Evolutionary conservation across 2,888 invertebrate genomes (phyloP).

Genomic region (Globia sparganii): DNA sequence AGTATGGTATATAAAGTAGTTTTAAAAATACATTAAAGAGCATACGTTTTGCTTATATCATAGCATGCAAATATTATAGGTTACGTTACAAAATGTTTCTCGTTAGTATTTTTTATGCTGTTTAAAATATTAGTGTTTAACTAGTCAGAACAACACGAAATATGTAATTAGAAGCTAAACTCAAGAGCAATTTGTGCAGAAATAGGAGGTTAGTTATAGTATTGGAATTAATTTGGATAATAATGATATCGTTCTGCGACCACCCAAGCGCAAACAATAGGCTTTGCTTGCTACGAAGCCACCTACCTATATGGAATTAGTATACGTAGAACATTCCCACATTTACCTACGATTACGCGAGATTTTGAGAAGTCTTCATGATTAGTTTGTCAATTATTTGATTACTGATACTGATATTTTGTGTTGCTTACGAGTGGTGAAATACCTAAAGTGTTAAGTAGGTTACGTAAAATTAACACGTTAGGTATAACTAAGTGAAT

Average conservation of each 20-base stretch:
- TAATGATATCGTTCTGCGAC: conserved; percentile 28
- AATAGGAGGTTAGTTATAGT: conserved; percentile 16
- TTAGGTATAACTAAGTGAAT: background rate
- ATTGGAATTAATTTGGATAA: conserved; percentile 44
- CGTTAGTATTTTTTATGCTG: background rate
- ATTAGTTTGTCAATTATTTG: background rate
- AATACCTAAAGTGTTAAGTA: background rate
- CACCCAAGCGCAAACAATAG: conserved; percentile 35
- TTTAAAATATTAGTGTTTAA: background rate
- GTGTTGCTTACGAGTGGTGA: background rate
- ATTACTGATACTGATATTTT: background rate
- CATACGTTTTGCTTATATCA: too few species aligned
- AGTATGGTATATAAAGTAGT: too few species aligned
- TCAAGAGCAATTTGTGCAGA: conserved; percentile 20
- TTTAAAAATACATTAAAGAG: too few species aligned
- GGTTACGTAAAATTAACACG: background rate
- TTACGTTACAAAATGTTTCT: too few species aligned
- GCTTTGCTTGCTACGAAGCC: conserved; percentile 22
- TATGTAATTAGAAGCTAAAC: background rate
- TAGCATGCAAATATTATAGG: too few species aligned
- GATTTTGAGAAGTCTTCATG: background rate
- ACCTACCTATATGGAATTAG: conserved; percentile 23
- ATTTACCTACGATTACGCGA: conserved; percentile 6
- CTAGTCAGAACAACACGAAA: background rate
- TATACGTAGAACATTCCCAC: background rate